Evolutionary conservation across 2,888 invertebrate genomes (phyloP), one percentile per base, ranked within the genome.

Genomic region (Opisthograptis luteolata): DNA sequence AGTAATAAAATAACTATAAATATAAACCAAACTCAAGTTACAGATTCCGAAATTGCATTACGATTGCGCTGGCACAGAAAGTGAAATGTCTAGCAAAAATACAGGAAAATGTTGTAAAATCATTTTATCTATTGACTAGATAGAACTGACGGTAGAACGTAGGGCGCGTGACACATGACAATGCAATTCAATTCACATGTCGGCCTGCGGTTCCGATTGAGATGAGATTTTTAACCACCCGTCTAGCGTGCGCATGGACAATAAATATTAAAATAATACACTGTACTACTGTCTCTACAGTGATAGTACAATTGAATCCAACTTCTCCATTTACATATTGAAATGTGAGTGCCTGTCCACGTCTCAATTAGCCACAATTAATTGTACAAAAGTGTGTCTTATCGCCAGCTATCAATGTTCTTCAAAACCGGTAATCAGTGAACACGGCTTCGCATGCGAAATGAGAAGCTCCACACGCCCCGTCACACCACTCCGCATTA

Each of bases 391-490:
- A 73, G 73, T 17, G 37, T 71, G 68, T 66, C 66, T 66, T 73
- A 72, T 81, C 87, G 83, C 80, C 81, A 70, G 64, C 70, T 76
- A 84, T 83, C 84, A 70, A 71, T 68, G 75, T 74, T 76, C 67
- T 70, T 79, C 72, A 67, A 74, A 72, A 70, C 73, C 75, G 68
- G 76, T 79, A 76, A 79, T 76, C 77, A 74, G 70, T 49, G 75
- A 73, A 76, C 70, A 74, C 70, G 71, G 76, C 75, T 77, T 71
- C 72, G 78, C 76, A 81, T 84, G 82, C 84, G 81, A 81, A 83
- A 81, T 79, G 76, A 76, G 79, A 83, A 81, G 84, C 84, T 79
- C 76, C 79, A 77, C 84, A 85, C 84, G 85, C 78, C 81, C 76
- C 85, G 83, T 84, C 87, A 84, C 85, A 84, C 80, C 73, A 77